Evolutionary conservation across 2,113 vertebrate genomes (phyloP), one percentile per base, ranked within the genome.

Genomic region (Limnothrissa miodon): DNA sequence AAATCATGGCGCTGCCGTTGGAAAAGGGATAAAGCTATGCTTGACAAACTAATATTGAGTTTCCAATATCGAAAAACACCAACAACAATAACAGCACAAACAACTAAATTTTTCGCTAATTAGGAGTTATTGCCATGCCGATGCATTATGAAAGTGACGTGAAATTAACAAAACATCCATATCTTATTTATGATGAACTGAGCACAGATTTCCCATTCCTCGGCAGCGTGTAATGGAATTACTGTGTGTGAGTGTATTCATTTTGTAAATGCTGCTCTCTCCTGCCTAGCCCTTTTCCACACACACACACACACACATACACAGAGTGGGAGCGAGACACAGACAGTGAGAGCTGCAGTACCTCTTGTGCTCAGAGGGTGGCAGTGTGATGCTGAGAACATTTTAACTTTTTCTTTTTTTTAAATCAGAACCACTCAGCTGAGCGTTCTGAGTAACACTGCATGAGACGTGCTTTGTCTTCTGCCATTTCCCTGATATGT

Each of bases 351-450:
- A 87, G 45, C 36, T 83, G 89, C 87, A 91, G 78, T 90, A 87
- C 82, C 42, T 23, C 45, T 79, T 88, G 36, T 83, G 81, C 53
- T 91, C 93, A 91, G 86, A 86, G 92, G 91, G 91, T 92, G 92
- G 92, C 87, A 90, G 82, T 92, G 91, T 90, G 83, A 83, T 6
- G 89, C 91, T 87, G 89, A 83, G 86, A 84, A 33, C 80, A n/a
- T n/a, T n/a, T n/a, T n/a, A n/a, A n/a, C n/a, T n/a, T 51, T 13
- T 0, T 5, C 33, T 56, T 15, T 53, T 53, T 53, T 19, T 53
- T 6, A 17, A 53, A 25, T 10, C 56, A 8, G 56, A 29, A 6
- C 42, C 17, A 17, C 29, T 8, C 1, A 84, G 25, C 33, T 53
- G 15, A 51, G 6, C 9, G 45, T 53, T 48, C 44, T 29, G 29